phyloP scores from a whole-genome alignment of 1,140 invertebrate species.

The Stegodyphus dumicola region DNA sequence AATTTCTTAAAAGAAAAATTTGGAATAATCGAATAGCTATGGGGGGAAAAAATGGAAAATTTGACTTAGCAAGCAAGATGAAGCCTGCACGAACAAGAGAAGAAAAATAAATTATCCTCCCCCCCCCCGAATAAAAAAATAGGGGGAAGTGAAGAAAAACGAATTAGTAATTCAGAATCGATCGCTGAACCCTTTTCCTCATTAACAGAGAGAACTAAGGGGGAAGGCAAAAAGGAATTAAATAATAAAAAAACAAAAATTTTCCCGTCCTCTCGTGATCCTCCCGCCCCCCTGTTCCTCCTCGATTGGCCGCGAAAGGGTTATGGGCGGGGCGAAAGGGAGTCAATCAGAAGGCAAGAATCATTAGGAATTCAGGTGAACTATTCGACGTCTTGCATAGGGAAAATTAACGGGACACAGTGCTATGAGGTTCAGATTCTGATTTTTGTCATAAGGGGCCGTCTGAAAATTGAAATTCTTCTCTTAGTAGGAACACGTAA shows the following conservation, averaged over 20 bases:
- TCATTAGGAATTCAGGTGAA: conserved; percentile 61
- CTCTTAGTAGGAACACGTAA: too few relatives aligned
- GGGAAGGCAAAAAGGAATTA: conserved; percentile 40
- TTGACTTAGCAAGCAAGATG: conserved; percentile 14
- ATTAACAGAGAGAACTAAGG: conserved; percentile 43
- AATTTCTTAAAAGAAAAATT: not conserved
- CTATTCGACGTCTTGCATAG: conserved; percentile 56
- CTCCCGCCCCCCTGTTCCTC: conserved; percentile 41
- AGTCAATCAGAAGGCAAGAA: conserved; percentile 60
- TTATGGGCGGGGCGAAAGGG: conserved; percentile 49
- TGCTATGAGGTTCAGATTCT: conserved; percentile 50
- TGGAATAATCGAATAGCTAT: conserved; percentile 44
- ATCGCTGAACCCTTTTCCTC: conserved; percentile 28
- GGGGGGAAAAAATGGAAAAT: not conserved
- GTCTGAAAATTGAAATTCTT: conserved; percentile 13
- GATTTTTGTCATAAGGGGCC: conserved; percentile 41
- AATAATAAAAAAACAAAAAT: conserved; percentile 52
- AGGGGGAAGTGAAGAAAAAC: conserved; percentile 21
- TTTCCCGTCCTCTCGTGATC: conserved; percentile 43
- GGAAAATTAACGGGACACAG: conserved; percentile 57
- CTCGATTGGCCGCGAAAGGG: conserved; percentile 59
- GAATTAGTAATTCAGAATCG: conserved; percentile 59
- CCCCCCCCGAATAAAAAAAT: not conserved
- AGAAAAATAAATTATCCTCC: conserved; percentile 47
- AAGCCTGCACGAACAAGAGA: conserved; percentile 23